phyloP scores from a whole-genome alignment of 2,888 invertebrate genomes.

The Acleris literana region DNA sequence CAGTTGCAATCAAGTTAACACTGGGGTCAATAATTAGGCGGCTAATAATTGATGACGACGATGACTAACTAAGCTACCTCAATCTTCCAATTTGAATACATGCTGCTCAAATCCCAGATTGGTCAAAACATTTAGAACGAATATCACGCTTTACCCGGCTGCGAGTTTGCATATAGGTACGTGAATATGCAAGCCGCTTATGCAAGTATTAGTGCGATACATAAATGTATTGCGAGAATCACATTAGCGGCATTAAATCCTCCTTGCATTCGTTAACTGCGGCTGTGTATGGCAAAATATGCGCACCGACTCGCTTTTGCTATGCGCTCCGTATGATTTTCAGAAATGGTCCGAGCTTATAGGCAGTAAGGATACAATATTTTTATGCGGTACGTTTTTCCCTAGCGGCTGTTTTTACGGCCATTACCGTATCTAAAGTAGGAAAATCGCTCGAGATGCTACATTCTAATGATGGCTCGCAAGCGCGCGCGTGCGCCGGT shows the following conservation, averaged over 20 bases:
- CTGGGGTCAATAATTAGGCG: no score
- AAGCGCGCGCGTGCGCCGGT: constrained; percentile 78
- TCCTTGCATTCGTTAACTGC: constrained; percentile 77
- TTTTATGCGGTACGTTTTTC: constrained; percentile 80
- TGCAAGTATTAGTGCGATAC: constrained; percentile 60
- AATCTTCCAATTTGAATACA: constrained; percentile 14
- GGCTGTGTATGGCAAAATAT: constrained; percentile 80
- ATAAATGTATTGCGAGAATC: constrained; percentile 74
- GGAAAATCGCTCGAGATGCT: constrained; percentile 80
- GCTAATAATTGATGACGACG: no score
- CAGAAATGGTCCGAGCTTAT: constrained; percentile 80
- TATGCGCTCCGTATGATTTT: constrained; percentile 81
- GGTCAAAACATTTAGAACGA: constrained; percentile 32
- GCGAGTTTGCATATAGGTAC: constrained; percentile 21
- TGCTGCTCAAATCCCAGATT: constrained; percentile 1
- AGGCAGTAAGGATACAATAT: constrained; percentile 80
- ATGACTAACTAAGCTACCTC: background rate
- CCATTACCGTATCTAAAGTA: constrained; percentile 80
- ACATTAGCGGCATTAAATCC: constrained; percentile 79
- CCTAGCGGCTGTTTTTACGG: constrained; percentile 73
- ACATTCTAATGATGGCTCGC: constrained; percentile 79
- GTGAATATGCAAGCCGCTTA: constrained; percentile 48
- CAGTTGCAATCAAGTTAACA: no score
- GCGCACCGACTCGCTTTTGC: constrained; percentile 69
- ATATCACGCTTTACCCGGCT: constrained; percentile 22